phyloP scores from a whole-genome alignment of 2,888 invertebrate genomes.

The Lasioglossum figueresi region DNA sequence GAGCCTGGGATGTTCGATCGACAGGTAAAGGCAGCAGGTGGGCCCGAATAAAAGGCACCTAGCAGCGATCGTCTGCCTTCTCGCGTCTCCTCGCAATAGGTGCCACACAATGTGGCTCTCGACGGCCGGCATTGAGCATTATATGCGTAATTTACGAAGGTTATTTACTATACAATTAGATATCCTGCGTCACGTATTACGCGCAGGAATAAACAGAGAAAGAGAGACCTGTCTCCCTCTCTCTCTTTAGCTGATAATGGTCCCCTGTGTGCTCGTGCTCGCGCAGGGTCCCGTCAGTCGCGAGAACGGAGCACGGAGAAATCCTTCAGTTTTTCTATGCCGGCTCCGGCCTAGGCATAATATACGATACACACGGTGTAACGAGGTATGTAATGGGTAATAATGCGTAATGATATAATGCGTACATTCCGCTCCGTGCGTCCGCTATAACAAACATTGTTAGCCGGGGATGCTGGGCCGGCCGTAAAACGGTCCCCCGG shows the following conservation, averaged over 20 bases:
- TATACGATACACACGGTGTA: slow-evolving; percentile 73
- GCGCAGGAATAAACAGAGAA: slow-evolving; percentile 20
- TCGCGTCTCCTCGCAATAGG: slow-evolving; percentile 67
- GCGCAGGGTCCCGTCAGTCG: slow-evolving; percentile 63
- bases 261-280: slow-evolving; percentile 47
- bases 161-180: slow-evolving; percentile 72
- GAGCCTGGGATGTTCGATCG: not conserved
- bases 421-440: slow-evolving; percentile 72
- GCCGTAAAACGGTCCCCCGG: slow-evolving; percentile 38
- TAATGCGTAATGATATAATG: slow-evolving; percentile 78
- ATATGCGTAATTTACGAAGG: slow-evolving; percentile 69
- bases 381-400: slow-evolving; percentile 78
- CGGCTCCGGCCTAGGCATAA: slow-evolving; percentile 60
- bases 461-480: slow-evolving; percentile 51
- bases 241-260: slow-evolving; percentile 64
- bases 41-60: slow-evolving; percentile 2
- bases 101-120: slow-evolving; percentile 61
- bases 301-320: slow-evolving; percentile 35
- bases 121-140: slow-evolving; percentile 54
- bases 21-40: not conserved
- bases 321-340: slow-evolving; percentile 63
- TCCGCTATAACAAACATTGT: slow-evolving; percentile 72
- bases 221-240: not conserved
- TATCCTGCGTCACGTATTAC: slow-evolving; percentile 56
- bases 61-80: slow-evolving; percentile 24